Conservation (phyloP, 92 coral and sea anemone genomes). For the Anthopleura xanthogrammica region DNA sequence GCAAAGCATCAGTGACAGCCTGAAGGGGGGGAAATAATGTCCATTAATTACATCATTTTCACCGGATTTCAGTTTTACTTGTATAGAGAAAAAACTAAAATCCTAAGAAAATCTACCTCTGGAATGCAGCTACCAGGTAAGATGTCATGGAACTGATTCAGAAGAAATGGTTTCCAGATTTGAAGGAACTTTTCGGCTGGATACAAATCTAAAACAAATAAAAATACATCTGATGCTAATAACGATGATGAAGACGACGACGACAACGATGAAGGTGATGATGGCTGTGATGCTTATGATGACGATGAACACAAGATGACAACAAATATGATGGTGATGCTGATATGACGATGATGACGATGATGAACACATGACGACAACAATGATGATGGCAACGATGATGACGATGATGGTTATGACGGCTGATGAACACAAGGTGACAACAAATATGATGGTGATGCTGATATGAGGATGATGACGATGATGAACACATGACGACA, state of each 20-base stretch:
- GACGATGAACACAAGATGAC: background rate
- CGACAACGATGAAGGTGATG: background rate
- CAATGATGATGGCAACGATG: background rate
- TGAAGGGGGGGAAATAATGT: background rate
- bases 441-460: background rate
- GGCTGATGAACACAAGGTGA: no score
- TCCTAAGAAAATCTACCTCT: slow-evolving; percentile 47
- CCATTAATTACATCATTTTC: background rate
- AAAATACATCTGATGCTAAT: background rate
- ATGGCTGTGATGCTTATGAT: no score
- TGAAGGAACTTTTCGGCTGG: slow-evolving; percentile 64
- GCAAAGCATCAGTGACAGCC: slow-evolving; percentile 89
- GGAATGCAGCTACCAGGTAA: slow-evolving; percentile 95
- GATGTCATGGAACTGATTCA: slow-evolving; percentile 97
- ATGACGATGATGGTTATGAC: background rate
- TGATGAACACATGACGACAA: background rate
- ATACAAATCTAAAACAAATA: no score
- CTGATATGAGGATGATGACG: no score
- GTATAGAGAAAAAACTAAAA: background rate
- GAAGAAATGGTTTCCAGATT: slow-evolving; percentile 88
- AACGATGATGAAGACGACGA: background rate
- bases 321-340: background rate
- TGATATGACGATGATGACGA: background rate
- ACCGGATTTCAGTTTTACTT: background rate
- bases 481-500: no score